phyloP scores from a whole-genome alignment of 2,888 invertebrate genomes.

The Drosophila anceps region DNA sequence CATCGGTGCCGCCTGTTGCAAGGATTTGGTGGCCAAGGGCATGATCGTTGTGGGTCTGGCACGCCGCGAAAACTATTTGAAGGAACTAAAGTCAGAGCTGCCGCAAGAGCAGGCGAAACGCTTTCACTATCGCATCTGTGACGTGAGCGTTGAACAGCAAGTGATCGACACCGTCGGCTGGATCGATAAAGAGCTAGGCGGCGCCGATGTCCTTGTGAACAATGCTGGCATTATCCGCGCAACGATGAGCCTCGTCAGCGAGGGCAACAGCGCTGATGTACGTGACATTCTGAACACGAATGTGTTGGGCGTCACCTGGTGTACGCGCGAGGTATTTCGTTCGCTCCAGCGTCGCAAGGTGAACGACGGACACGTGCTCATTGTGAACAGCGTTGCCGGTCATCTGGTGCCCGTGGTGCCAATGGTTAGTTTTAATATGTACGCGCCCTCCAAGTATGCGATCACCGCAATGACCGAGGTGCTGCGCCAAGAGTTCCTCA shows the following conservation, averaged over 20 bases:
- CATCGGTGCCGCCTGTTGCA: constrained; percentile 3
- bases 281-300: background rate
- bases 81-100: background rate
- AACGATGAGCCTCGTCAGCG: background rate
- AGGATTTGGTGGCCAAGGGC: constrained; percentile 8
- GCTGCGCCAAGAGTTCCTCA: constrained; percentile 11
- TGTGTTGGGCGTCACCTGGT: constrained; percentile 8
- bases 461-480: constrained; percentile 7
- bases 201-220: constrained; percentile 1
- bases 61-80: background rate
- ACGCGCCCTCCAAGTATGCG: constrained; percentile 11
- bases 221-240: background rate
- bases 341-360: background rate
- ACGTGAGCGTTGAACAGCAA: constrained; percentile 3
- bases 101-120: background rate
- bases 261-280: background rate
- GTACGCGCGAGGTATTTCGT: background rate
- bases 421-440: background rate
- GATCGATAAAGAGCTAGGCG: constrained; percentile 3
- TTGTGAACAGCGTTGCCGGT: background rate
- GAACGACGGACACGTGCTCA: constrained; percentile 5
- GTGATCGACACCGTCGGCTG: background rate
- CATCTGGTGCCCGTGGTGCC: background rate
- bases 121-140: background rate
- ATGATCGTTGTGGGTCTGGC: constrained; percentile 3